Evolutionary conservation across 2,888 invertebrate species (phyloP), one percentile per base, ranked within the genome.

Genomic region (Zygaena filipendulae): DNA sequence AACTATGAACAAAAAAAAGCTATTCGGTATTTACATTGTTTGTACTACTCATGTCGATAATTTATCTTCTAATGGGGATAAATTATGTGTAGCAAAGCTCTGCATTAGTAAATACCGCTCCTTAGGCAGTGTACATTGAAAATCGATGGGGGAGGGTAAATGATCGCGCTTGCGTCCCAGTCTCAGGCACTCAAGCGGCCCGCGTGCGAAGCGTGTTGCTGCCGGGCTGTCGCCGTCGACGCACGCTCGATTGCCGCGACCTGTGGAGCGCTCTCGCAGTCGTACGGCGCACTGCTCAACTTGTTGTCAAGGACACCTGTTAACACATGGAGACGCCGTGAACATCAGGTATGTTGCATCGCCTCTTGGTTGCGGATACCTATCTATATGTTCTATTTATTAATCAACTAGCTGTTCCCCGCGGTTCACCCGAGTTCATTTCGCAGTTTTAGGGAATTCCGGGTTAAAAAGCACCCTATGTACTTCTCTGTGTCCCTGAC

Each of bases 241-340:
- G 62, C 59, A 62, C 52, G 57, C 62, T n/a, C n/a, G n/a, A n/a
- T n/a, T n/a, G n/a, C 50, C 54, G 55, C 45, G 49, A 59, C 55
- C 61, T 63, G 63, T 61, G 64, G 66, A 55, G 43, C 52, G 53
- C 56, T 28, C 28, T 54, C 58, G 59, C 57, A 53, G 57, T 53
- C 4, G 7, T 7, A 45, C 52, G 48, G 47, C 49, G 44, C 47
- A 39, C 47, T 36, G 49, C 56, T 47, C 48, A 62, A 74, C 74
- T 70, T 74, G 72, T 75, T 75, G 75, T 68, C 45, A 63, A 51
- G 54, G 50, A 62, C 72, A 74, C 71, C 74, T 74, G 69, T 69
- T 69, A 67, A 64, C 71, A 52, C 55, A 72, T 71, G 74, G 69
- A 58, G 56, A 52, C 53, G 45, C 56, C 62, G 56, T 67, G 58